Evolutionary conservation across 1,140 invertebrate genomes (phyloP).

Genomic region (Orius insidiosus): DNA sequence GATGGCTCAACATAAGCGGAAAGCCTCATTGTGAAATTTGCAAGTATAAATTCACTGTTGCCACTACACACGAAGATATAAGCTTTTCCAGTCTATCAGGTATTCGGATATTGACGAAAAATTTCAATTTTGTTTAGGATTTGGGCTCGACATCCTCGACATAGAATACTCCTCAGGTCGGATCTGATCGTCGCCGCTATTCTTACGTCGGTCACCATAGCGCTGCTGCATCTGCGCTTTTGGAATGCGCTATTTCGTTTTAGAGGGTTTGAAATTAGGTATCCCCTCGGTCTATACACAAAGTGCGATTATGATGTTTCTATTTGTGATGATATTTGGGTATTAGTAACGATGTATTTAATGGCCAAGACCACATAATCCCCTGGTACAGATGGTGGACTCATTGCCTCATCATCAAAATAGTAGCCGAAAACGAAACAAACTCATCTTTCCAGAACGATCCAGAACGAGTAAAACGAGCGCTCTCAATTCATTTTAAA

Average conservation of each 20-base stretch:
- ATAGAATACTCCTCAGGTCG: conserved; percentile 37
- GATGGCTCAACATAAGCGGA: conserved; percentile 45
- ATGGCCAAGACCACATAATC: conserved; percentile 28
- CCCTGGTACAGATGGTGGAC: conserved; percentile 27
- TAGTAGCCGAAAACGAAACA: too few species aligned
- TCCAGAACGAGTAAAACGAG: too few species aligned
- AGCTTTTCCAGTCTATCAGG: conserved; percentile 10
- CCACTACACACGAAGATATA: conserved; percentile 11
- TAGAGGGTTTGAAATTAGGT: conserved; percentile 30
- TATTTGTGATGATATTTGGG: conserved; percentile 30
- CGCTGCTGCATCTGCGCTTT: conserved; percentile 13
- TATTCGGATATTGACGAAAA: not conserved
- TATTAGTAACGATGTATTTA: conserved; percentile 32
- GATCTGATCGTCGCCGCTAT: conserved; percentile 42
- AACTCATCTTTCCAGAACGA: too few species aligned
- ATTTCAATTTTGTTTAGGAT: conserved; percentile 22
- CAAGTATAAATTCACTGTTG: conserved; percentile 32
- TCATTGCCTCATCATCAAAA: too few species aligned
- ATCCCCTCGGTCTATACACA: conserved; percentile 24
- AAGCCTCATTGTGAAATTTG: conserved; percentile 42
- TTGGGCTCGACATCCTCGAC: conserved; percentile 43
- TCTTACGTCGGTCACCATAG: conserved; percentile 38
- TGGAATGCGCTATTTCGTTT: conserved; percentile 41
- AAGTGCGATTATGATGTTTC: conserved; percentile 27
- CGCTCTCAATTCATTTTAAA: too few species aligned